Conservation (phyloP, 2,113 vertebrate genomes). For the Litocranius walleri region DNA sequence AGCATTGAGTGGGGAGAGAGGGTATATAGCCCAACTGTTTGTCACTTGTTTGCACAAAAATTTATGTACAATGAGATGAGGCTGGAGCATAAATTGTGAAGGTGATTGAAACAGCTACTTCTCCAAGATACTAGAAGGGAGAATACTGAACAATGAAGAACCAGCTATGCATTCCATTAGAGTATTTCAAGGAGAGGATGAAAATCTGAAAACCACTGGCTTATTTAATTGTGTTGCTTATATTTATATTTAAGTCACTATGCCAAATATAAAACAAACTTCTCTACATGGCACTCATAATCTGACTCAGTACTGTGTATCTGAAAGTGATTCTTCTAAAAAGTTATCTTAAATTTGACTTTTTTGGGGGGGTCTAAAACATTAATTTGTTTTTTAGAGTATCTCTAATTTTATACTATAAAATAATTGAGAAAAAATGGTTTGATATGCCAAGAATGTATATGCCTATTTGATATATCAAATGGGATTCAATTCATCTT, state of each 20-base stretch:
- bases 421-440: slow-evolving; percentile 17
- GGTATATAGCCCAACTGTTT: neutral
- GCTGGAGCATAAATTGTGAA: neutral
- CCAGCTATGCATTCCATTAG: neutral
- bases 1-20: neutral
- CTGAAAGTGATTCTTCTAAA: slow-evolving; percentile 7
- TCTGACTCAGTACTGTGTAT: neutral
- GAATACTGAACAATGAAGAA: neutral
- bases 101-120: neutral
- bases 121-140: slow-evolving; percentile 2
- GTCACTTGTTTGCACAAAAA: slow-evolving; percentile 1
- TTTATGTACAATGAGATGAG: neutral
- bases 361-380: neutral
- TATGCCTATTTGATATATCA: neutral
- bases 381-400: neutral
- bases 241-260: neutral
- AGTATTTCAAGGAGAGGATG: neutral
- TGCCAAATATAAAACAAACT: slow-evolving; percentile 10
- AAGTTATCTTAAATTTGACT: neutral
- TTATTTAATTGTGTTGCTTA: neutral
- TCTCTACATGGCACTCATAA: neutral
- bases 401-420: neutral
- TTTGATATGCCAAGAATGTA: neutral
- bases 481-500: neutral
- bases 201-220: neutral